Conservation (phyloP, 1,140 invertebrate species). For the Chironomus striatipennis region DNA sequence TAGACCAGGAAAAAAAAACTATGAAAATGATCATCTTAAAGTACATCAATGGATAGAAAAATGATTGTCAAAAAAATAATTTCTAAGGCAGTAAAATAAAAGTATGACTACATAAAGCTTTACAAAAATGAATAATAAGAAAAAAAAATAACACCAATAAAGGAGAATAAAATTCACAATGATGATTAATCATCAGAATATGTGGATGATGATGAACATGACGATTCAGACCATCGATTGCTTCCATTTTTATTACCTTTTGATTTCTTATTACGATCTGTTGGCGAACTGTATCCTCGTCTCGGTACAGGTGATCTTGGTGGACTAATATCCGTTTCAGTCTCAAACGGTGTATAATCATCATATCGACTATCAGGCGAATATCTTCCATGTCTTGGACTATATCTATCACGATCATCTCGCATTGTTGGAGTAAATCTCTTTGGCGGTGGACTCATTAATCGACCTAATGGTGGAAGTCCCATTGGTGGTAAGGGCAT, state of each 20-base stretch:
- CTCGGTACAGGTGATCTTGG: slow-evolving; percentile 32
- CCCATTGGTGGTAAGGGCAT: slow-evolving; percentile 51
- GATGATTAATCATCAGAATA: slow-evolving; percentile 15
- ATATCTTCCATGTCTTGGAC: slow-evolving; percentile 10
- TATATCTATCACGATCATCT: slow-evolving; percentile 31
- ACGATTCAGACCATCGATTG: slow-evolving; percentile 16
- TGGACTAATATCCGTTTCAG: slow-evolving; percentile 39
- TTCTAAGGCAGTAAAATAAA: too few species aligned
- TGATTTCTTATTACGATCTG: slow-evolving; percentile 10
- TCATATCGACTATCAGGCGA: slow-evolving; percentile 37
- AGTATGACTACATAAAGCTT: background rate
- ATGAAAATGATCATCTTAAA: background rate
- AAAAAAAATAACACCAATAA: background rate
- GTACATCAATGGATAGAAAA: too few species aligned
- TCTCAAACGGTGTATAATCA: slow-evolving; percentile 33
- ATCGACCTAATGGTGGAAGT: slow-evolving; percentile 39
- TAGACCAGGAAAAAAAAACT: background rate
- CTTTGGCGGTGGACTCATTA: slow-evolving; percentile 50
- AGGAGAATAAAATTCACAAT: background rate
- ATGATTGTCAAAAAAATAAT: too few species aligned
- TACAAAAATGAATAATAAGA: background rate
- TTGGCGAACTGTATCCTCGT: slow-evolving; percentile 19
- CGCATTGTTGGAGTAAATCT: slow-evolving; percentile 44
- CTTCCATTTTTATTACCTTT: slow-evolving; percentile 19
- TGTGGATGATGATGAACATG: background rate